A percentile compares a stretch with the other conserved stretches of the same genome.
Evolutionary conservation across 2,113 vertebrate genomes (phyloP).

Genomic region (Pristiophorus japonicus): DNA sequence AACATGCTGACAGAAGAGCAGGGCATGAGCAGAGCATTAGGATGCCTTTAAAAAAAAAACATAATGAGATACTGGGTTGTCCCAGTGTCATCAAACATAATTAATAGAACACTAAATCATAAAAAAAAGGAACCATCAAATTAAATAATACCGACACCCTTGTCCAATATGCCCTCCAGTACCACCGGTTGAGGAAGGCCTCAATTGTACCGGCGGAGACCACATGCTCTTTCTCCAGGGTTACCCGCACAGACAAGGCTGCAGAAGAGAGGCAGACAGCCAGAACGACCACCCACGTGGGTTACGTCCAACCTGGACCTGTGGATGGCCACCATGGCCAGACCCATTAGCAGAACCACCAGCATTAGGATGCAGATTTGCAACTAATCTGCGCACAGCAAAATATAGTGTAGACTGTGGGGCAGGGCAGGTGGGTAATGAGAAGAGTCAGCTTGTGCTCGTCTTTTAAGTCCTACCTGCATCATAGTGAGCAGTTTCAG

Average conservation of each 20-base stretch:
- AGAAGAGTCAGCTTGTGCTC: not conserved
- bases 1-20: not conserved
- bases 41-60: not conserved
- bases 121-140: not conserved
- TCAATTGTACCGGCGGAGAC: not conserved
- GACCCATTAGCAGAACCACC: not conserved
- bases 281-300: not conserved
- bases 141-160: not conserved
- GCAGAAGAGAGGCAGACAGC: not conserved
- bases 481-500: not conserved
- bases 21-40: not conserved
- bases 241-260: not conserved
- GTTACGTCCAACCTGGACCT: not conserved
- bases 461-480: not conserved
- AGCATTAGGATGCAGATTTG: not conserved
- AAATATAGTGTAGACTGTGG: not conserved
- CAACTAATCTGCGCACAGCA: not conserved
- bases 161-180: too few relatives aligned
- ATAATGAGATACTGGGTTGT: not conserved
- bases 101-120: too few relatives aligned
- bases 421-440: not conserved
- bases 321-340: not conserved
- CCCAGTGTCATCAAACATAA: not conserved
- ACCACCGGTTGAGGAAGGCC: not conserved
- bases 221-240: not conserved